These are phyloP conservation scores for Uria lomvia DNA, from an alignment of 2,113 vertebrate species.

Conservation along the genomic window DNA sequence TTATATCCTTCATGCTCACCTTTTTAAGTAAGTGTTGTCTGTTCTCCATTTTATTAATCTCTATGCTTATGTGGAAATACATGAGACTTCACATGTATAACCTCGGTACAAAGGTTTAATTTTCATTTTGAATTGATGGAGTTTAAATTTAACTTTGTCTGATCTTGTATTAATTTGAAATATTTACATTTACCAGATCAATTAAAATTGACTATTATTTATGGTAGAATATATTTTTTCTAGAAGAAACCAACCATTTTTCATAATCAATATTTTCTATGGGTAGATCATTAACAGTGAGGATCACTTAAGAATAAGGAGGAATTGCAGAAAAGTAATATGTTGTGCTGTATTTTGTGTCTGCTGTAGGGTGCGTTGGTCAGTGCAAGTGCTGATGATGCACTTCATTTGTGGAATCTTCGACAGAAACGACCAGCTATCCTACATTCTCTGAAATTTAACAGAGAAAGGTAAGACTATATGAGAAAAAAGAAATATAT, in stretches of 20 bases:
- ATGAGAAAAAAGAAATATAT: background rate
- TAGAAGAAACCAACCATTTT: background rate
- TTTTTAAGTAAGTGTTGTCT: background rate
- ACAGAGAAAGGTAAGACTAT: constrained; percentile 88
- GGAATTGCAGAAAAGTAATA: background rate
- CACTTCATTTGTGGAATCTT: constrained; percentile 96
- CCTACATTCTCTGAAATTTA: constrained; percentile 97
- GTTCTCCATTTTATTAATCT: background rate
- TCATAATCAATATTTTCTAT: background rate
- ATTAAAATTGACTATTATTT: background rate
- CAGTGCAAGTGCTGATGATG: constrained; percentile 93
- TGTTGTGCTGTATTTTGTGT: background rate
- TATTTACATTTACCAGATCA: background rate
- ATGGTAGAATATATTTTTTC: background rate
- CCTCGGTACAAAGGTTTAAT: background rate
- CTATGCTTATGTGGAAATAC: background rate
- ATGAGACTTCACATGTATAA: background rate
- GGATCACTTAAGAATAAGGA: background rate
- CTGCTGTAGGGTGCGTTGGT: constrained; percentile 89
- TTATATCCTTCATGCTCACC: background rate
- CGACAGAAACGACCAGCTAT: constrained; percentile 93
- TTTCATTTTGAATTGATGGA: background rate
- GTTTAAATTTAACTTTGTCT: background rate
- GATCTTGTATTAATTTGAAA: background rate
- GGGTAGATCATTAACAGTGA: background rate